Evolutionary conservation across 2,888 invertebrate genomes (phyloP).

Genomic region (Quadroppia sp.): DNA sequence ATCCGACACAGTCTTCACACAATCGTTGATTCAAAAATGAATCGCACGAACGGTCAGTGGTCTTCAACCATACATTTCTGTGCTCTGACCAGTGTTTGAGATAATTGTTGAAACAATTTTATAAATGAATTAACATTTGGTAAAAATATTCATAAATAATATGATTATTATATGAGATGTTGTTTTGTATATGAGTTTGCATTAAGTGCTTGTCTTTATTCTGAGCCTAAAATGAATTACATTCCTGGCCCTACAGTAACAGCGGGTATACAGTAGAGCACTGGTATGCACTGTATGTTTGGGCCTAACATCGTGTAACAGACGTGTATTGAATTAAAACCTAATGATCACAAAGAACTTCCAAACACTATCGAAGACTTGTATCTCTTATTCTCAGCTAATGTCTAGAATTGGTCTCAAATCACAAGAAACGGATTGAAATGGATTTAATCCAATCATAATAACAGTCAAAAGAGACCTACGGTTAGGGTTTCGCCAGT

Average conservation of each 20-base stretch:
- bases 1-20: slow-evolving; percentile 28
- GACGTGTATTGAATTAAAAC: slow-evolving; percentile 31
- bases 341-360: neutral
- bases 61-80: neutral
- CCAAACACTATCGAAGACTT: neutral
- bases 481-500: too few relatives aligned
- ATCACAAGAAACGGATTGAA: slow-evolving; percentile 2
- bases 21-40: slow-evolving; percentile 34
- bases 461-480: neutral
- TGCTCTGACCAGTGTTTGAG: too few relatives aligned
- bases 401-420: neutral
- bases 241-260: too few relatives aligned
- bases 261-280: too few relatives aligned
- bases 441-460: neutral
- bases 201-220: too few relatives aligned
- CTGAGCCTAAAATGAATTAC: neutral
- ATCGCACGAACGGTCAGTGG: neutral
- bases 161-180: too few relatives aligned
- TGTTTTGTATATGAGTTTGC: too few relatives aligned
- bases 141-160: too few relatives aligned
- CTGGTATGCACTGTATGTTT: neutral
- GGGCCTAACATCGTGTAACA: slow-evolving; percentile 22
- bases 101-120: too few relatives aligned
- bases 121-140: too few relatives aligned
- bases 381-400: neutral